These are phyloP conservation scores for Euwallacea similis DNA, from an alignment of 1,140 invertebrate genomes.

Conservation along the genomic window DNA sequence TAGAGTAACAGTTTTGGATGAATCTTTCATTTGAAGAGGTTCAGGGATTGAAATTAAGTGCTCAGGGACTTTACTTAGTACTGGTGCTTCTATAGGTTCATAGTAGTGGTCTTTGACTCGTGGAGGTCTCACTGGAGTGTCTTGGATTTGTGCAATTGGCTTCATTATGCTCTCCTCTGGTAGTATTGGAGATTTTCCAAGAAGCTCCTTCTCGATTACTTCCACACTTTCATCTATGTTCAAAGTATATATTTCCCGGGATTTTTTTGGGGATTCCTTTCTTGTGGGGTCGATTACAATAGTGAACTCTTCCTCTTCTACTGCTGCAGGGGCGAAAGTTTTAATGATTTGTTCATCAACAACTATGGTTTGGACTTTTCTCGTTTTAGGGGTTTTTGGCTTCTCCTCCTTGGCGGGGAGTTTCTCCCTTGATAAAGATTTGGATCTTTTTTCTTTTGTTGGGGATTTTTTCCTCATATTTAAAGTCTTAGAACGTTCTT, in stretches of 20 bases:
- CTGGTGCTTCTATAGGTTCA: conserved; percentile 38
- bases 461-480: neutral
- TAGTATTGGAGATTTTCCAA: conserved; percentile 46
- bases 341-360: conserved; percentile 45
- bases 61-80: conserved; percentile 34
- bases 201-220: conserved; percentile 45
- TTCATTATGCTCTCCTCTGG: conserved; percentile 43
- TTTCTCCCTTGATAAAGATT: conserved; percentile 28
- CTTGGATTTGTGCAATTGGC: conserved; percentile 39
- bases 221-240: conserved; percentile 45
- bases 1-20: conserved; percentile 44
- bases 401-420: conserved; percentile 20
- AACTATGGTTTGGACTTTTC: conserved; percentile 38
- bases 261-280: conserved; percentile 42
- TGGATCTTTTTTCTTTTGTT: conserved; percentile 25
- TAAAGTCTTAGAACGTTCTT: neutral
- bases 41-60: conserved; percentile 20
- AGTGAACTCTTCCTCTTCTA: conserved; percentile 47
- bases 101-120: conserved; percentile 39
- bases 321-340: conserved; percentile 43
- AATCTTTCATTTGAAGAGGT: conserved; percentile 19
- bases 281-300: conserved; percentile 44
- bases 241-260: conserved; percentile 43
- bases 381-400: conserved; percentile 34
- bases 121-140: conserved; percentile 40